Conservation (phyloP, 2,888 invertebrate species). For the Galeopsomyia nigrocyanea region DNA sequence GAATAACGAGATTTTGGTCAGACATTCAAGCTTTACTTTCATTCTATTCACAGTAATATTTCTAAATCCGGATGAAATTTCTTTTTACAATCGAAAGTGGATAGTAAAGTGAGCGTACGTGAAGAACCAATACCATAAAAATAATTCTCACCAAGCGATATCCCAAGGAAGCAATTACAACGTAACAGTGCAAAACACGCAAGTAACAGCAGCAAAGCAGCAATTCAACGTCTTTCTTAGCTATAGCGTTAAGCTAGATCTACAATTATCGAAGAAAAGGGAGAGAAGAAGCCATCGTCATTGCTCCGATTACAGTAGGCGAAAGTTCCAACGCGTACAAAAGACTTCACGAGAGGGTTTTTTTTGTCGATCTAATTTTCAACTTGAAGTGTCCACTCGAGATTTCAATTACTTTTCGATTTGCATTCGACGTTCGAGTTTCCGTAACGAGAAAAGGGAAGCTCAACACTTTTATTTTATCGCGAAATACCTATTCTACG, state of each 20-base stretch:
- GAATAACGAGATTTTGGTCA: too few species aligned
- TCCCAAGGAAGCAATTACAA: too few species aligned
- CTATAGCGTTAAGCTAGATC: background rate
- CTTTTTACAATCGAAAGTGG: too few species aligned
- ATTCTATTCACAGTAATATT: too few species aligned
- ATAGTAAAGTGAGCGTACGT: too few species aligned
- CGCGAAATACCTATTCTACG: background rate
- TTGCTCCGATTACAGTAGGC: background rate
- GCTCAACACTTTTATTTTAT: background rate
- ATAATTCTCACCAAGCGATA: too few species aligned
- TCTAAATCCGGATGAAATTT: too few species aligned
- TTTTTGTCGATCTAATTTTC: constrained; percentile 37
- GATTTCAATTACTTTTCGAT: constrained; percentile 36
- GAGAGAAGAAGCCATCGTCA: background rate
- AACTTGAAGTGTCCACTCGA: constrained; percentile 11
- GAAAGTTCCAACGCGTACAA: background rate
- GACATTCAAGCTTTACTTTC: too few species aligned
- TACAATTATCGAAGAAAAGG: too few species aligned
- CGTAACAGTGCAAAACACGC: too few species aligned
- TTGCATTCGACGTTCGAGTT: constrained; percentile 16
- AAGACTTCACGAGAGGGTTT: background rate
- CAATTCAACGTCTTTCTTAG: background rate
- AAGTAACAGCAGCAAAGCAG: background rate
- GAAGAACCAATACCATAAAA: too few species aligned
- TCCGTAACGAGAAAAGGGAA: background rate